Evolutionary conservation across 2,797 vertebrate species (phyloP).

Genomic region (Myiotriccus ornatus): DNA sequence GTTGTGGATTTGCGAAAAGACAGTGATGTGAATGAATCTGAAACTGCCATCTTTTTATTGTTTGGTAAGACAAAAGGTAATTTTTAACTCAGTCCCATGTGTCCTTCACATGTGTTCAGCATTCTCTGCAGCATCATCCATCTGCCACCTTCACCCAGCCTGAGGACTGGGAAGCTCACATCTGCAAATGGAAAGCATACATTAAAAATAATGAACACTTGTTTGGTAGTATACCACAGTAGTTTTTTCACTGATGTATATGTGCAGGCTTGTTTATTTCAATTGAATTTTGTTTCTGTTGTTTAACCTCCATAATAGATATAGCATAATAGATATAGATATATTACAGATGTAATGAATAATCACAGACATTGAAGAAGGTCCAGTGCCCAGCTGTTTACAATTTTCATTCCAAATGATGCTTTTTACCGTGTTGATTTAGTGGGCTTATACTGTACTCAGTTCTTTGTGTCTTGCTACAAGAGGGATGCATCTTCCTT

Average conservation of each 20-base stretch:
- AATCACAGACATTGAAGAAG: neutral
- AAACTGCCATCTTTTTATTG: constrained; percentile 16
- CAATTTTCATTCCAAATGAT: neutral
- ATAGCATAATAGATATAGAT: neutral
- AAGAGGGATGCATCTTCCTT: neutral
- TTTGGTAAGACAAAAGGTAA: constrained; percentile 22
- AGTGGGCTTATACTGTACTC: neutral
- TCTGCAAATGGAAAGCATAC: neutral
- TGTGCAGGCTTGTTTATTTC: neutral
- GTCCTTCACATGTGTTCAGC: neutral
- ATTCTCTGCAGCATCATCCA: neutral
- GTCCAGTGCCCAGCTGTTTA: neutral
- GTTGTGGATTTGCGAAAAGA: constrained; percentile 7
- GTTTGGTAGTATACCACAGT: neutral
- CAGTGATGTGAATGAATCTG: neutral
- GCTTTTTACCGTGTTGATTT: neutral
- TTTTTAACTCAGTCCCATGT: constrained; percentile 12
- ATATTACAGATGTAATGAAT: neutral
- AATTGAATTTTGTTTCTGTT: neutral
- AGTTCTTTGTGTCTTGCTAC: neutral
- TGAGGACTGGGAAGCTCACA: neutral
- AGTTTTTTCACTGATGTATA: neutral
- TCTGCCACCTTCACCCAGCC: constrained; percentile 2
- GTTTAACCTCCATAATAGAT: neutral
- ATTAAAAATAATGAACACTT: constrained; percentile 48